Percentiles rank a stretch among this genome's conserved stretches.
Conservation (phyloP, 2,797 vertebrate species). For the Phataginus tetradactyla region DNA sequence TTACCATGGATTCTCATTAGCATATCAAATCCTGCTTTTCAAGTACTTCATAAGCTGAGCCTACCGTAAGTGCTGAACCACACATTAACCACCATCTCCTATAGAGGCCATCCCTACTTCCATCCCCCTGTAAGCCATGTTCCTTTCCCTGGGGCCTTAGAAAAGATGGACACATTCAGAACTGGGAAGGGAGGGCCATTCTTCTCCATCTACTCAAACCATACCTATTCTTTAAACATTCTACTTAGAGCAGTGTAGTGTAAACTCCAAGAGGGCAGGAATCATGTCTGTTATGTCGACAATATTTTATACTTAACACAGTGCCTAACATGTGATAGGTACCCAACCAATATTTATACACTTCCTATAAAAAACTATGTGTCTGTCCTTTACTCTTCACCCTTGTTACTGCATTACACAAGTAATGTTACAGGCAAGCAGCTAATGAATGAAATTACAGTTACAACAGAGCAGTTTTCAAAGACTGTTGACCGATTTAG, state of each 20-base stretch:
- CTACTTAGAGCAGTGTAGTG: background rate
- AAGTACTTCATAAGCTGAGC: background rate
- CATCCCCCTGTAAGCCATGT: background rate
- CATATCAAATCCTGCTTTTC: background rate
- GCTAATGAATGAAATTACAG: slow-evolving; percentile 23
- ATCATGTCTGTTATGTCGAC: background rate
- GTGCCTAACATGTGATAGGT: background rate
- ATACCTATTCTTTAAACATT: background rate
- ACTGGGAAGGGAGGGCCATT: background rate
- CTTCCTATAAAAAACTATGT: background rate
- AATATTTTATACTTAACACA: slow-evolving; percentile 20
- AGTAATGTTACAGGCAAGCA: background rate
- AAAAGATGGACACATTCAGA: background rate
- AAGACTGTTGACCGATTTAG: background rate
- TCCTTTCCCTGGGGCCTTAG: background rate
- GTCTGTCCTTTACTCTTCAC: background rate
- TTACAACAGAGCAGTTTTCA: background rate
- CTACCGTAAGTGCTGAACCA: background rate
- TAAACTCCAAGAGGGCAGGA: background rate
- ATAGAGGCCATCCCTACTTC: background rate
- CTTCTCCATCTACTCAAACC: slow-evolving; percentile 13
- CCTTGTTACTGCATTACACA: background rate
- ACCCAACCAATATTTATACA: background rate
- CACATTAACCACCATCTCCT: background rate
- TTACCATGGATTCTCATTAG: background rate